Percentiles rank a stretch among this genome's conserved stretches.
Conservation (phyloP, 2,797 vertebrate species). For the Hippopotamyrus pictus region DNA sequence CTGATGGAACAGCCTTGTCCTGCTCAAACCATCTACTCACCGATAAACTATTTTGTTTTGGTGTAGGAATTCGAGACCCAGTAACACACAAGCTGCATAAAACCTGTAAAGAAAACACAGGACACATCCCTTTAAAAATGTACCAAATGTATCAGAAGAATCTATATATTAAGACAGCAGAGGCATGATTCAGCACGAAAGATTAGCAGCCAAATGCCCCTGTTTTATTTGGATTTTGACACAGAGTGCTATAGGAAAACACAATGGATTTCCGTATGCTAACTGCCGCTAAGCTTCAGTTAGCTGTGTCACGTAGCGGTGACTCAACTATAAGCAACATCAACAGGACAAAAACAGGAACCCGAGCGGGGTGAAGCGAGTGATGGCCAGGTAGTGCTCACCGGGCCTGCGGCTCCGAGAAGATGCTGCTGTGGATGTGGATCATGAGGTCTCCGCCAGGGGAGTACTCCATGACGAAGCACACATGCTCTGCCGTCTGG, state of each 20-base stretch:
- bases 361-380: not conserved
- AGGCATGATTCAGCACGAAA: not conserved
- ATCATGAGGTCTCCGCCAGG: conserved; percentile 94
- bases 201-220: not conserved
- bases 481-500: conserved; percentile 83
- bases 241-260: not conserved
- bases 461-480: conserved; percentile 89
- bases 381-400: conserved; percentile 38
- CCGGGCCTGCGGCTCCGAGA: conserved; percentile 71
- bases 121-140: not conserved
- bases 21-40: conserved; percentile 49
- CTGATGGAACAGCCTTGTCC: not conserved
- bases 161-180: not conserved
- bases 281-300: not conserved
- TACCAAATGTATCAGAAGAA: not conserved
- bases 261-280: not conserved
- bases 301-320: not conserved
- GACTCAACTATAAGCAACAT: not conserved
- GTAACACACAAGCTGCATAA: conserved; percentile 83
- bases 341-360: not conserved
- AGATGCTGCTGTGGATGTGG: conserved; percentile 82
- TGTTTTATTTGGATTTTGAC: not conserved
- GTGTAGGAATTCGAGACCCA: conserved; percentile 92
- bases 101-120: conserved; percentile 62
- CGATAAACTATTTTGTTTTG: conserved; percentile 87